A percentile compares a stretch with the other conserved stretches of the same genome.
These are phyloP conservation scores for Vulpes lagopus DNA, from an alignment of 2,113 vertebrate species.

Conservation along the genomic window DNA sequence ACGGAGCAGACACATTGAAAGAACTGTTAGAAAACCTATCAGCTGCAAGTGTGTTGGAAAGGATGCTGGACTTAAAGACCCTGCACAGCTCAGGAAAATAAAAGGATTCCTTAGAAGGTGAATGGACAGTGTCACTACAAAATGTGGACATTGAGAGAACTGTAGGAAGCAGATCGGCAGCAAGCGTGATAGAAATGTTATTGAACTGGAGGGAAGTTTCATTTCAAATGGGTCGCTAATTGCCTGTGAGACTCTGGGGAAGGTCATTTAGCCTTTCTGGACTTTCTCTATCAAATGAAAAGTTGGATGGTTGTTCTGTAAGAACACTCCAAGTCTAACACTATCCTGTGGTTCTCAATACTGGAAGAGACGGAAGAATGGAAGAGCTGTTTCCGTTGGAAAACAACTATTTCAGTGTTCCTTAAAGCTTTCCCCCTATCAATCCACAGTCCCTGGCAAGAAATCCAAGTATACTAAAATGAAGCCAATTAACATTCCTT, in stretches of 20 bases:
- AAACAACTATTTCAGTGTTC: conserved; percentile 11
- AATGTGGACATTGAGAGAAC: neutral
- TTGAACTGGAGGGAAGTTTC: neutral
- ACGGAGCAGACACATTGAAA: neutral
- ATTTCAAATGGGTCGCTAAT: neutral
- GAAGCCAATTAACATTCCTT: conserved; percentile 54
- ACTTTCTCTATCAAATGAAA: neutral
- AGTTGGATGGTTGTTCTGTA: neutral
- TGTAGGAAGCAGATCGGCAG: neutral
- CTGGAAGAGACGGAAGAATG: neutral
- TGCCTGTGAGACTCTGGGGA: neutral
- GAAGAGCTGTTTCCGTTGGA: neutral
- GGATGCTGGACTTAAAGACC: neutral
- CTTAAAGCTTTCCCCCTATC: neutral
- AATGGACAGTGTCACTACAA: neutral
- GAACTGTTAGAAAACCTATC: neutral
- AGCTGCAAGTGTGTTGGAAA: neutral
- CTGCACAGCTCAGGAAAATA: neutral
- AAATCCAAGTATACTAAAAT: neutral
- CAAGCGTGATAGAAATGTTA: neutral
- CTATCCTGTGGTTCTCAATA: neutral
- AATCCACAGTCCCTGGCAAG: neutral
- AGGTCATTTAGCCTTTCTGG: neutral
- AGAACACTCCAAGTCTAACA: neutral
- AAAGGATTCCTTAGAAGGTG: neutral